These are phyloP conservation scores for Dascyllus trimaculatus DNA, from an alignment of 2,113 vertebrate species.

Conservation along the genomic window DNA sequence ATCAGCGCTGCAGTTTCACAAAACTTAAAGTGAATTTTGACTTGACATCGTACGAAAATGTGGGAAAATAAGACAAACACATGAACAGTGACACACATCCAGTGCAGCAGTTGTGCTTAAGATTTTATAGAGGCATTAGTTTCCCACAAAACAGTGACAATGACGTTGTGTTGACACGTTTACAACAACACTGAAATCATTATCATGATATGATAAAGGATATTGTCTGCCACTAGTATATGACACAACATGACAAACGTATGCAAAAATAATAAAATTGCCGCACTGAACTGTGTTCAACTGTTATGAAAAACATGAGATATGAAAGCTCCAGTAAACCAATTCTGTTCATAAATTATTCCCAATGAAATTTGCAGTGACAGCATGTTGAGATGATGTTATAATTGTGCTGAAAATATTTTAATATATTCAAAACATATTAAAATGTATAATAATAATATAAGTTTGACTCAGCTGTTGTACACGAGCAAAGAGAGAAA, in stretches of 20 bases:
- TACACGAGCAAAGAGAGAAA: not conserved
- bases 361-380: constrained; percentile 5
- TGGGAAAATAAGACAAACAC: constrained; percentile 12
- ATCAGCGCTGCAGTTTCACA: constrained; percentile 5
- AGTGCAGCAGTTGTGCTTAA: constrained; percentile 41
- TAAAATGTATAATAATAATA: not conserved
- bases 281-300: not conserved
- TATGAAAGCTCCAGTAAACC: not conserved
- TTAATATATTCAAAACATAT: too few relatives aligned
- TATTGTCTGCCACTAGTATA: not conserved
- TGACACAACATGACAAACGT: constrained; percentile 1
- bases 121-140: constrained; percentile 27
- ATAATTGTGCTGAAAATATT: not conserved
- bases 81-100: constrained; percentile 17
- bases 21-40: constrained; percentile 6
- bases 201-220: not conserved
- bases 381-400: constrained; percentile 3
- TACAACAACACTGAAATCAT: constrained; percentile 1
- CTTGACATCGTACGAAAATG: not conserved
- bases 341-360: not conserved
- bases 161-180: not conserved
- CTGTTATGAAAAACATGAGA: not conserved
- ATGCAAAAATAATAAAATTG: not conserved
- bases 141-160: constrained; percentile 6
- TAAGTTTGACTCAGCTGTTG: not conserved